Base-by-base conservation (phyloP, 2,797 vertebrate genomes). In the Tokudaia muenninki region DNA sequence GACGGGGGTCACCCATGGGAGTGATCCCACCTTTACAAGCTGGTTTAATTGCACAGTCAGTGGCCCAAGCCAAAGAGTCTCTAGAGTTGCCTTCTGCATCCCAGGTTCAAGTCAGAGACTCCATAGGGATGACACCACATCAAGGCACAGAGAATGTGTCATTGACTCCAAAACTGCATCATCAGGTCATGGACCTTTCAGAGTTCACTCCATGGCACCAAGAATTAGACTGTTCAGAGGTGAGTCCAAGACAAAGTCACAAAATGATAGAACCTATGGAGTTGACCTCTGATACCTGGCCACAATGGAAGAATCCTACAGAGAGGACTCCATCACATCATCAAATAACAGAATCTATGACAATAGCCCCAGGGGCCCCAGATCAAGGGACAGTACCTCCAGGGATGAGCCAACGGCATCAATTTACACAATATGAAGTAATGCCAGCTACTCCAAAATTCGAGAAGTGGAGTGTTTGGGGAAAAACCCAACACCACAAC, bases 371-470 rank as follows among this genome's bases (percentile, higher is more conserved):
- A 91, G 57, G 17, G 31, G 55, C 50, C 11, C 11, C 65, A 80
- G 63, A 63, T 84, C 90, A 94, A 95, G 77, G 57, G 70, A 84
- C 47, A 92, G 65, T 52, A 90, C 72, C 79, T 84, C 90, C 50
- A 34, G 83, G 26, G 95, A 87, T 72, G 16, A 70, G 2, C 19
- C 83, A 87, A 96, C 87, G 75, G 10, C 75, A 95, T 78, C 65
- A 82, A 91, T 61, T 90, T 72, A 88, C 44, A 88, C 63, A 97
- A 87, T 44, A 90, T 63, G n/a, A n/a, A 92, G 55, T 47, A 92
- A 31, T 67, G 52, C 74, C 70, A 44, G 88, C 37, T 34, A 29
- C 44, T 65, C 79, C 59, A 78, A 37, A 37, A 4, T 81, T 96
- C 72, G 79, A 83, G 70, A 29, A 80, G n/a, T 75, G 47, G 57